Evolutionary conservation across 2,113 vertebrate genomes (phyloP).

Genomic region (Excalfactoria chinensis): DNA sequence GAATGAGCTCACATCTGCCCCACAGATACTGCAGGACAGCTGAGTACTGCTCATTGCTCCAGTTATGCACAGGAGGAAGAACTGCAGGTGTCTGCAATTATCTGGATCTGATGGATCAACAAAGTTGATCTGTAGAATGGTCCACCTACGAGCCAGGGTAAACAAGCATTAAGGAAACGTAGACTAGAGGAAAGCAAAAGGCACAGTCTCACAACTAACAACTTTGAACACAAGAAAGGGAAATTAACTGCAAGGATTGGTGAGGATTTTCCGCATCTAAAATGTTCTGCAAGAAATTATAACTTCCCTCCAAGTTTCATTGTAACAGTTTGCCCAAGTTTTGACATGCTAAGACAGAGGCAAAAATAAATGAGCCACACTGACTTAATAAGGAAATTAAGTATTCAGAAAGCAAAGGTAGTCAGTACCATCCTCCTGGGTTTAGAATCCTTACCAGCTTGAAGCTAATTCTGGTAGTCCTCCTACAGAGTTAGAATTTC

Average conservation of each 20-base stretch:
- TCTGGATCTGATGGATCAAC: neutral
- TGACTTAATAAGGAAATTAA: conserved; percentile 23
- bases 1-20: neutral
- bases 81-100: neutral
- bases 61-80: neutral
- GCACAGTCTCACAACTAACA: neutral
- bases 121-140: neutral
- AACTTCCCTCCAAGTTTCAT: neutral
- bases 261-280: neutral
- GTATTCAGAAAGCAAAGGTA: conserved; percentile 41
- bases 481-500: neutral
- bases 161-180: neutral
- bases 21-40: neutral
- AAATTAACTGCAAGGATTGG: neutral
- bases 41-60: neutral
- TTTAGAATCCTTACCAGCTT: neutral
- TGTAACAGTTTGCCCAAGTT: neutral
- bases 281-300: neutral
- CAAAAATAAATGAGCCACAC: neutral
- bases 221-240: neutral
- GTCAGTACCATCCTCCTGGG: neutral
- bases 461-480: conserved; percentile 34
- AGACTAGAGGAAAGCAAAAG: neutral
- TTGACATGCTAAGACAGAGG: neutral
- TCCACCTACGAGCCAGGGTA: neutral